A percentile compares a stretch with the other conserved stretches of the same genome.
Conservation (phyloP, 2,113 vertebrate species). For the Rhea americana region DNA sequence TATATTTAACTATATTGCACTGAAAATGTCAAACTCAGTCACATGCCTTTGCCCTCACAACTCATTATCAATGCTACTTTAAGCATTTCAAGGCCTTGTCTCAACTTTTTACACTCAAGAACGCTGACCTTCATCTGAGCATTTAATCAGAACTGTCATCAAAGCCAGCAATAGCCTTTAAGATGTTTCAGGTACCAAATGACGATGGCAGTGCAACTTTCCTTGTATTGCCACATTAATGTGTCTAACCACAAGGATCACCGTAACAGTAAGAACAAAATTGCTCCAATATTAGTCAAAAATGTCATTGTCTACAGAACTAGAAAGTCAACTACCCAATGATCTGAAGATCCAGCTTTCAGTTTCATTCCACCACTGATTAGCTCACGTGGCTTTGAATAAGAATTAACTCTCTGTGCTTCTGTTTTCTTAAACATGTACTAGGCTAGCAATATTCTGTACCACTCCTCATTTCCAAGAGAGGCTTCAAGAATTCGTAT, state of each 20-base stretch:
- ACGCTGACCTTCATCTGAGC: not conserved
- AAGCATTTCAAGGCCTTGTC: not conserved
- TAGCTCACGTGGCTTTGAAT: constrained; percentile 3
- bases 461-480: not conserved
- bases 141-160: not conserved
- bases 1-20: not conserved
- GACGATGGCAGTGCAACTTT: not conserved
- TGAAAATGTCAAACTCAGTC: not conserved
- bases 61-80: not conserved
- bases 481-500: constrained; percentile 5
- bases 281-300: not conserved
- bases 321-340: not conserved
- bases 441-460: not conserved
- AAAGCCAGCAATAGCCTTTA: not conserved
- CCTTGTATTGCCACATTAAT: not conserved
- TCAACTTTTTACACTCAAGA: not conserved
- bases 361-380: not conserved
- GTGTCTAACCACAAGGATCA: not conserved
- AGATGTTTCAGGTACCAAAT: not conserved
- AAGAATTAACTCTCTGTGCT: not conserved
- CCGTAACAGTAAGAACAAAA: not conserved
- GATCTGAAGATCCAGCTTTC: not conserved
- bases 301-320: not conserved
- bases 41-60: not conserved
- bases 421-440: constrained; percentile 19